Percentiles rank a stretch among this genome's conserved stretches.
phyloP scores from a whole-genome alignment of 2,888 invertebrate genomes.

The Dusona sp. region DNA sequence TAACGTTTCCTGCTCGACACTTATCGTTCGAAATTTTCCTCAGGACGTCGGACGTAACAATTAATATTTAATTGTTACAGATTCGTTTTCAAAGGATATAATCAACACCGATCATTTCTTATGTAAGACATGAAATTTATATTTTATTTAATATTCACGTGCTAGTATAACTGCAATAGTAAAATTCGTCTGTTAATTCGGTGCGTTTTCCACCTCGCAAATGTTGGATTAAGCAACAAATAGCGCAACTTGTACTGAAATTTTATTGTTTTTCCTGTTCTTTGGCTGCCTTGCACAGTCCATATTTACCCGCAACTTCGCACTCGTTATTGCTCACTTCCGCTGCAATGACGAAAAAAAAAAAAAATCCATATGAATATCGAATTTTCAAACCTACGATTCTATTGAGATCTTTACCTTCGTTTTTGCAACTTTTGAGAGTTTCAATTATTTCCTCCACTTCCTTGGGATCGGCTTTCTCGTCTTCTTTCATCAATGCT shows the following conservation, averaged over 20 bases:
- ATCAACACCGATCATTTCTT: too few species aligned
- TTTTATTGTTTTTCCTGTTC: not conserved
- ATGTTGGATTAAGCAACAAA: not conserved
- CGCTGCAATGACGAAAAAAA: conserved; percentile 56
- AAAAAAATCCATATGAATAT: not conserved
- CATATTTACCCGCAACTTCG: conserved; percentile 56
- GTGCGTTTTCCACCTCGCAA: too few species aligned
- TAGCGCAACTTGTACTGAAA: not conserved
- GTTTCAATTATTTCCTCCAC: conserved; percentile 13
- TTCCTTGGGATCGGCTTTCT: conserved; percentile 36
- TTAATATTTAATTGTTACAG: too few species aligned
- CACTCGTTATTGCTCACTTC: conserved; percentile 59
- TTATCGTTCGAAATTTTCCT: too few species aligned
- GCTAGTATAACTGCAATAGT: too few species aligned
- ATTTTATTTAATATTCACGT: too few species aligned
- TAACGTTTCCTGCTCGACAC: too few species aligned
- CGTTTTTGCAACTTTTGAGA: conserved; percentile 41
- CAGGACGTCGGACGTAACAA: too few species aligned
- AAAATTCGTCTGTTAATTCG: too few species aligned
- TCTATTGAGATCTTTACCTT: conserved; percentile 41
- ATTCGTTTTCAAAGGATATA: too few species aligned
- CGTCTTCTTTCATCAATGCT: conserved; percentile 34
- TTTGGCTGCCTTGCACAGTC: conserved; percentile 29
- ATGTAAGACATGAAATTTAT: too few species aligned
- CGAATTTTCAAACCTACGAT: too few species aligned